Conservation (phyloP, 2,113 vertebrate genomes). For the Nipponia nippon region DNA sequence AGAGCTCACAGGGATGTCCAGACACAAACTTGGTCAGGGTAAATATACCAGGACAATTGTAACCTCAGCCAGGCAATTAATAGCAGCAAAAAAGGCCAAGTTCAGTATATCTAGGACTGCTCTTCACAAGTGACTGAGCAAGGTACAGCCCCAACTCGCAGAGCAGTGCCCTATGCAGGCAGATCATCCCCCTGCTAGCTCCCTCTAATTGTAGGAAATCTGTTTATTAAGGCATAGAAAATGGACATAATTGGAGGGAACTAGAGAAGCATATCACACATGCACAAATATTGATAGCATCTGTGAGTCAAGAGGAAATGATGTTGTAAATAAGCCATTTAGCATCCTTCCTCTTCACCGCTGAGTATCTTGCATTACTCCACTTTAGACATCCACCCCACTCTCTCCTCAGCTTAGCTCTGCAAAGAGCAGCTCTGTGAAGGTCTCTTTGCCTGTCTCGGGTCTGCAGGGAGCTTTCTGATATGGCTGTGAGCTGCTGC, state of each 20-base stretch:
- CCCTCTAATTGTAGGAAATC: background rate
- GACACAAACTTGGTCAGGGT: background rate
- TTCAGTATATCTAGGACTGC: background rate
- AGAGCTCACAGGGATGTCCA: background rate
- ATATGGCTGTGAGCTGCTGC: background rate
- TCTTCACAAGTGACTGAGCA: background rate
- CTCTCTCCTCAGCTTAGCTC: background rate
- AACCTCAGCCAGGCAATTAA: background rate
- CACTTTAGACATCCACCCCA: background rate
- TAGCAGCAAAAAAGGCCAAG: background rate
- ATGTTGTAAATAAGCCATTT: conserved; percentile 3
- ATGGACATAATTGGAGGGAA: background rate
- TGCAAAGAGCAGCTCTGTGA: background rate
- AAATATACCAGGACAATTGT: background rate
- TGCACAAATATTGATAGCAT: conserved; percentile 22
- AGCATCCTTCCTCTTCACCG: background rate
- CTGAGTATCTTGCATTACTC: background rate
- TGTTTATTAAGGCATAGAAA: conserved; percentile 7
- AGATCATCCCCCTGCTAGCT: background rate
- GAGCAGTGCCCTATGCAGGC: background rate
- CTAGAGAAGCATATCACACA: background rate
- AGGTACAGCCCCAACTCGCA: background rate
- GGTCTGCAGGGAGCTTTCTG: background rate
- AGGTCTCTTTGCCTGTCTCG: background rate
- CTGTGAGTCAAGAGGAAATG: conserved; percentile 10